phyloP scores from a whole-genome alignment of 1,140 invertebrate species.

The Eumaeus atala region DNA sequence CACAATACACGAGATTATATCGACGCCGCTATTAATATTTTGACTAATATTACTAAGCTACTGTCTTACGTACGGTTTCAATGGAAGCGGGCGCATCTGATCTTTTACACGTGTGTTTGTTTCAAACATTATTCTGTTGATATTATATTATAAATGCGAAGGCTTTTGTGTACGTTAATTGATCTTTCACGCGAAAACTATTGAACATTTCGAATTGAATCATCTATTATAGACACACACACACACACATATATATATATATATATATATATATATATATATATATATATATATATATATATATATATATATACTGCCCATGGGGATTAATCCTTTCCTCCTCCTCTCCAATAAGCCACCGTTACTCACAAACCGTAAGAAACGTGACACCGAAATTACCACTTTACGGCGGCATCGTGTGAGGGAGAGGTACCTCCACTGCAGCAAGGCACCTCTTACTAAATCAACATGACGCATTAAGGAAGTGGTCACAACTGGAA shows the following conservation, averaged over 20 bases:
- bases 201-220: not conserved
- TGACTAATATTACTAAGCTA: constrained; percentile 7
- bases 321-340: too few relatives aligned
- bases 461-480: not conserved
- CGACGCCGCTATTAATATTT: constrained; percentile 22
- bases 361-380: too few relatives aligned
- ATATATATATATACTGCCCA: too few relatives aligned
- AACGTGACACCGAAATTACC: not conserved
- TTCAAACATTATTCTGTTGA: not conserved
- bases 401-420: too few relatives aligned
- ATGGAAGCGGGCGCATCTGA: not conserved
- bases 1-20: constrained; percentile 20
- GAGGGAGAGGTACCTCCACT: too few relatives aligned
- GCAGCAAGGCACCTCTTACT: too few relatives aligned
- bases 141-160: not conserved
- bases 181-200: not conserved
- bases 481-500: not conserved
- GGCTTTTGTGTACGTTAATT: not conserved
- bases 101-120: not conserved
- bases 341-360: too few relatives aligned
- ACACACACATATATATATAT: not conserved
- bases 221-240: not conserved
- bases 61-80: constrained; percentile 1
- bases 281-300: too few relatives aligned
- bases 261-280: too few relatives aligned